Evolutionary conservation across 2,797 vertebrate species (phyloP), one percentile per base, ranked within the genome.

Genomic region (Pantherophis alleghaniensis): DNA sequence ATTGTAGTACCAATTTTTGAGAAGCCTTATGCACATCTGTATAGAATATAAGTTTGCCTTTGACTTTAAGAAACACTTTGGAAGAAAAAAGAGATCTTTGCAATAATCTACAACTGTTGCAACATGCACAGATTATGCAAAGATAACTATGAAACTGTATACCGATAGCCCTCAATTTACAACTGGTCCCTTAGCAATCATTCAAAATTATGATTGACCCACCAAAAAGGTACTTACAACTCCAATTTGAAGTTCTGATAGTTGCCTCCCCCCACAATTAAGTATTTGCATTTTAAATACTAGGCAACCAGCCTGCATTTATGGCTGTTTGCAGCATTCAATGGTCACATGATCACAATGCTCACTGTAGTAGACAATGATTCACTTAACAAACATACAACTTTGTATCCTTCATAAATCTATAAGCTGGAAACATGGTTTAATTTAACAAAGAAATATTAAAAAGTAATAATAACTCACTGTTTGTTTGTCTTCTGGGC

Each of bases 371-470:
- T 12, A 66, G 63, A n/a, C 63, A 14, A 14, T 66, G 63, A 14
- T 66, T 66, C 12, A 1, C 12, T n/a, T n/a, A n/a, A 66, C 12
- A 66, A n/a, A 12, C 28, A n/a, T 60, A 86, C 26, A 86, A 53
- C 20, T 53, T n/a, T 20, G 22, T 61, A 24, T 53, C 18, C 12
- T 69, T 90, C 37, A 57, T 14, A 55, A 13, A 55, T 5, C 24
- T 92, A 13, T 24, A 24, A 53, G 2, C 22, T 86, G 37, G n/a
- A 79, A 79, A 51, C 28, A 26, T 57, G 14, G 42, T 9, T 88
- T 37, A 92, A 95, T 91, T 90, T 91, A 92, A 91, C 63, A 7
- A 94, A 91, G 56, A 89, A 26, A 53, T 10, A 59, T 88, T 47
- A 59, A 59, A 47, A 47, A 47, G 2, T 86, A 87, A 53, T 91